phyloP scores from a whole-genome alignment of 2,113 vertebrate genomes.

The Formicarius rufipectus region DNA sequence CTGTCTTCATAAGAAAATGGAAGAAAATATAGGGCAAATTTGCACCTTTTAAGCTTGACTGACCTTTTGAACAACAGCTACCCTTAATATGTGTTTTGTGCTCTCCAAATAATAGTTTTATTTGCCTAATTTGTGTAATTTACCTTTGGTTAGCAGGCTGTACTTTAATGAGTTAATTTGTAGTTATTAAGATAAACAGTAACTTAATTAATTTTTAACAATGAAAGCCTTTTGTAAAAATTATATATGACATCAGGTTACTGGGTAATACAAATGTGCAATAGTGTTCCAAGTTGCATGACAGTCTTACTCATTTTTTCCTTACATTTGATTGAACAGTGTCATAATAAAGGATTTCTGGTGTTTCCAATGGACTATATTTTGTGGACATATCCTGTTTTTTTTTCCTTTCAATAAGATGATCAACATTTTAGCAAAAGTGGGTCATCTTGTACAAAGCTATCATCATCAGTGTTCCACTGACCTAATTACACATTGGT shows the following conservation, averaged over 20 bases:
- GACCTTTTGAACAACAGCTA: neutral
- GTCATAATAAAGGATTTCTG: neutral
- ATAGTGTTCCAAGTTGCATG: neutral
- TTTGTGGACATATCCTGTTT: neutral
- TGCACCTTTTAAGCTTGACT: neutral
- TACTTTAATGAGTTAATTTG: slow-evolving; percentile 30
- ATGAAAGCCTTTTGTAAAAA: neutral
- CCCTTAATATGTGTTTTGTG: neutral
- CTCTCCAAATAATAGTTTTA: neutral
- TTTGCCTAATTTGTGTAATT: slow-evolving; percentile 14
- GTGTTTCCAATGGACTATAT: neutral
- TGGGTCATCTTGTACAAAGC: slow-evolving; percentile 52
- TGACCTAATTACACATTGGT: slow-evolving; percentile 58
- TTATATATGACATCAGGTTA: neutral
- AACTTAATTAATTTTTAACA: neutral
- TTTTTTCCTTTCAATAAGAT: neutral
- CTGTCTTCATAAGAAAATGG: neutral
- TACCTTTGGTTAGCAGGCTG: neutral
- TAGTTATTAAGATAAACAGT: slow-evolving; percentile 20
- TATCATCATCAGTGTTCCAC: slow-evolving; percentile 52
- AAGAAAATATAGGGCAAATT: neutral
- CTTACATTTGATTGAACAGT: neutral
- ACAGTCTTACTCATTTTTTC: neutral
- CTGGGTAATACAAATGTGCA: neutral
- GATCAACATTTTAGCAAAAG: slow-evolving; percentile 29